Base-by-base conservation (phyloP, 2,888 invertebrate species). In the Heteropelma amictum region DNA sequence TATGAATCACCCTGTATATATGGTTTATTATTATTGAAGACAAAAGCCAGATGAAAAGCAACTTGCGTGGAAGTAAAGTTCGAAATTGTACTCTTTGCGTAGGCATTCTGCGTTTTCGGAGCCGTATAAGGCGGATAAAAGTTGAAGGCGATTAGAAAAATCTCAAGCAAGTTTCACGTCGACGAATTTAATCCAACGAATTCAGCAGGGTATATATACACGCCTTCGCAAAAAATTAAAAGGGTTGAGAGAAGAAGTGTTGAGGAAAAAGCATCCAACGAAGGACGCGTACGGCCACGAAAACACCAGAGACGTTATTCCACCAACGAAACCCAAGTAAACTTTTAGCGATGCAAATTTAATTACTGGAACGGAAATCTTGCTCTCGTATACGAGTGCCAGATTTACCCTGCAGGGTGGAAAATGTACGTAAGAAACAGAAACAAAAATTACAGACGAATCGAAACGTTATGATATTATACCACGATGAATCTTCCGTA, bases 341-440 rank as follows among this genome's bases (percentile, higher is more conserved):
- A 75, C 74, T 72, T 79, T 79, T 74, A 71, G 64, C 77, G 73
- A 76, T 79, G 77, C 76, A 77, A 79, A 79, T 79, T 76, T 79
- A 79, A 79, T 79, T 77, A 79, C 73, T 69, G 53, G 42, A 6
- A 7, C 8, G 58, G 38, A 42, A 47, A 26, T 33, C 56, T 56
- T 47, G 38, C 72, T 47, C 42, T 49, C 45, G 63, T 35, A 53
- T 19, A 53, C 40, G 30, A 17, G 28, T 38, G 33, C 68, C 53
- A 38, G 28, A 53, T 17, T 30, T 45, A 19, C 49, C 30, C n/a
- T 8, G 54, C 23, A n/a, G 49, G 8, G 23, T 49, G 30, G 28
- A 45, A 30, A 30, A 17, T 42, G 17, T 12, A 19, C 1, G 19
- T 26, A 12, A 19, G 7, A 19, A 17, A 33, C 17, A 38, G 14